Evolutionary conservation across 2,888 invertebrate genomes (phyloP), one percentile per base, ranked within the genome.

Genomic region (Dryobota labecula): DNA sequence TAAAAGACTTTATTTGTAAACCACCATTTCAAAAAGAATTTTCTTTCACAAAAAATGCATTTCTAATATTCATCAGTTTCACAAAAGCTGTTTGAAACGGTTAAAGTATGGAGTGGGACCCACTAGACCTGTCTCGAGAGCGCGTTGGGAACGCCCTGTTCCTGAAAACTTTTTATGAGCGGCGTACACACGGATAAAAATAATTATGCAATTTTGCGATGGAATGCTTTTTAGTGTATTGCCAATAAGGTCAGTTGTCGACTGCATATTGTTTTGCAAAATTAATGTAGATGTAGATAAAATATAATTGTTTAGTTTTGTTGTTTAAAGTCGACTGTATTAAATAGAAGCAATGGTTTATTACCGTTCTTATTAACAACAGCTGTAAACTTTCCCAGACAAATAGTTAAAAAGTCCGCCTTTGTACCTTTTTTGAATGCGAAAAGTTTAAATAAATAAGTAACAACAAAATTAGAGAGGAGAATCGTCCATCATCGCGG

Each of bases 81-180:
- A 74, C 75, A 73, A 73, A 83, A 70, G 68, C 61, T 43, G 58
- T 70, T 83, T 74, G 69, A 76, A 78, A 80, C 71, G 64, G 49
- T 51, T 30, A 36, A 51, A 65, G 78, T 61, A 53, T 62, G 20
- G 49, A 51, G 33, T 61, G 62, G 57, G 38, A 24, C 27, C 61
- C 73, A 75, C 84, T 83, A 80, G 78, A 80, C 8, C 20, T 51
- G 84, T 84, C 86, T 84, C 84, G 9, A 84, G 86, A 49, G 80
- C 51, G 57, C 56, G 67, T 27, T 60, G 43, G 53, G 33, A 24
- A 20, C 58, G 18, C 33, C 61, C 53, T 51, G 51, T 47, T 68
- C 61, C 67, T 63, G 49, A 61, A 70, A 66, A 53, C 62, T 27
- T 24, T 56, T 66, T 47, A 20, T 41, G 49, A 41, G 15, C 41